Conservation (phyloP, 30 jellyfish, hydroid and myxozoan species). For the Hydra vulgaris region DNA sequence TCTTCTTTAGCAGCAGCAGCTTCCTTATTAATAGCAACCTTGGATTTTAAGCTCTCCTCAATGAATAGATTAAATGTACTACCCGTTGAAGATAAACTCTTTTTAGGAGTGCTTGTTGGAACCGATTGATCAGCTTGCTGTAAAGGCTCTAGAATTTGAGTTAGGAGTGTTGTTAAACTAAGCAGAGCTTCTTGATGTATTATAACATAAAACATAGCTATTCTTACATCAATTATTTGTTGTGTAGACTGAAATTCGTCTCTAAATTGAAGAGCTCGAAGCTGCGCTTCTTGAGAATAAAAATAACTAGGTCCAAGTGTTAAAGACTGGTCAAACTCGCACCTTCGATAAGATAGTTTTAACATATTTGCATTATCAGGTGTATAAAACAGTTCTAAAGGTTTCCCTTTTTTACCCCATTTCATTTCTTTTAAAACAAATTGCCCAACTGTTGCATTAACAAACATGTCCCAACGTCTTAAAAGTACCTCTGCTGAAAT, state of each 20-base stretch:
- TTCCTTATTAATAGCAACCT: neutral
- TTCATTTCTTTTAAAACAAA: constrained; percentile 65
- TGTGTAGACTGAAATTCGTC: constrained; percentile 85
- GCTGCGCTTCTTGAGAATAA: constrained; percentile 32
- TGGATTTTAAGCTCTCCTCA: constrained; percentile 10
- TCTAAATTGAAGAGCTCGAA: constrained; percentile 44
- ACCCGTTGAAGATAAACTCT: constrained; percentile 21
- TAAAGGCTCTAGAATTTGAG: constrained; percentile 27
- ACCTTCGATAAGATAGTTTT: constrained; percentile 48
- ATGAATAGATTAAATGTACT: constrained; percentile 22
- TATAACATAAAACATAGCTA: constrained; percentile 57
- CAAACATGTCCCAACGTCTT: constrained; percentile 89
- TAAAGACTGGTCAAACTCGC: constrained; percentile 24
- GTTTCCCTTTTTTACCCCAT: constrained; percentile 61
- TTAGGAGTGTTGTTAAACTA: constrained; percentile 41
- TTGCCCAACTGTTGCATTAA: constrained; percentile 59
- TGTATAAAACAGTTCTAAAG: constrained; percentile 59
- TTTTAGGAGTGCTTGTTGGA: constrained; percentile 1
- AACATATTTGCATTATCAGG: constrained; percentile 71
- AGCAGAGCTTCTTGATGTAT: constrained; percentile 89
- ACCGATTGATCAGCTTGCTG: neutral
- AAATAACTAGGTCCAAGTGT: constrained; percentile 27
- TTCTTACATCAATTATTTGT: constrained; percentile 45
- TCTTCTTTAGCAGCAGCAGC: constrained; percentile 4
- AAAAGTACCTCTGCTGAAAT: constrained; percentile 45